A percentile compares a stretch with the other conserved stretches of the same genome.
Evolutionary conservation across 2,797 vertebrate species (phyloP).

Genomic region (Pseudochirops corinnae): DNA sequence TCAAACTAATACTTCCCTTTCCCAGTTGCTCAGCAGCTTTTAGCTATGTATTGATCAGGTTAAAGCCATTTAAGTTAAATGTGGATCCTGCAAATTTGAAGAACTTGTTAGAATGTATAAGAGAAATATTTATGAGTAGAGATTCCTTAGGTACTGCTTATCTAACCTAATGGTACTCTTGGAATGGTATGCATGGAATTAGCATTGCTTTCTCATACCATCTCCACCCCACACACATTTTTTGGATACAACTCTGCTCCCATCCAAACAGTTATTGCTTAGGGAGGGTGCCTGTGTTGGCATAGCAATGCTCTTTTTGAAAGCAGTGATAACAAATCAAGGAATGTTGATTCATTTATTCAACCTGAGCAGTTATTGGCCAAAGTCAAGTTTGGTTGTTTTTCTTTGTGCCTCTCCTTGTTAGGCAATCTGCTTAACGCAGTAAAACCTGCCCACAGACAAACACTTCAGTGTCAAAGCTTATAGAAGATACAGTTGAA

Average conservation of each 20-base stretch:
- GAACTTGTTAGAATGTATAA: neutral
- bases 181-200: neutral
- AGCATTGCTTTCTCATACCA: conserved; percentile 5
- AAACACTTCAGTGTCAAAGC: neutral
- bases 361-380: neutral
- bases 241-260: neutral
- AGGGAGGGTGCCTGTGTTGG: neutral
- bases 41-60: neutral
- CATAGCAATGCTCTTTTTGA: neutral
- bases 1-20: neutral
- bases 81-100: neutral
- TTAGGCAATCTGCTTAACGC: neutral
- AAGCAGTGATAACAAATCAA: conserved; percentile 7
- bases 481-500: neutral
- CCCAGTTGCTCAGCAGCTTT: neutral
- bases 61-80: neutral
- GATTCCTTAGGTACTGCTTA: neutral
- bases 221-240: conserved; percentile 2
- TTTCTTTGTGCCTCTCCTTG: neutral
- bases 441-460: neutral
- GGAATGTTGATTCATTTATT: conserved; percentile 5
- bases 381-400: neutral
- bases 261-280: neutral
- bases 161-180: conserved; percentile 5
- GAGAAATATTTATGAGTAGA: neutral